These are phyloP conservation scores for Cryptophagus acutangulus DNA, from an alignment of 2,888 invertebrate species.

Conservation along the genomic window DNA sequence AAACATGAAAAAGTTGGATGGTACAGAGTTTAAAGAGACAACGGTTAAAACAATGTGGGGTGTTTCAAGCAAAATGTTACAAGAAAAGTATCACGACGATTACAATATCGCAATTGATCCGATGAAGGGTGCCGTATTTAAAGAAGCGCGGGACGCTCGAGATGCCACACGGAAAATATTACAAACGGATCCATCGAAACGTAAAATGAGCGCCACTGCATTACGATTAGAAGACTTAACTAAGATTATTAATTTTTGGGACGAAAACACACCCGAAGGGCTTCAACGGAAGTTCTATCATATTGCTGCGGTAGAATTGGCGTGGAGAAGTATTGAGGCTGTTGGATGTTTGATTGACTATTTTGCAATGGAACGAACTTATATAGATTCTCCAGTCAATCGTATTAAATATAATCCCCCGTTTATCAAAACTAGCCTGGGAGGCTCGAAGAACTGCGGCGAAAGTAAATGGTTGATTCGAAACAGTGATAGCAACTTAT, in stretches of 20 bases:
- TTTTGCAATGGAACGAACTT: constrained; percentile 10
- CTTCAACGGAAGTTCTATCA: constrained; percentile 8
- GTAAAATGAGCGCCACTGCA: not conserved
- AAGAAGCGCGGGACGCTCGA: constrained; percentile 12
- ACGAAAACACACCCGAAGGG: constrained; percentile 8
- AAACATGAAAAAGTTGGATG: too few relatives aligned
- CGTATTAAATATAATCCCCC: constrained; percentile 10
- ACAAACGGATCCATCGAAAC: constrained; percentile 9
- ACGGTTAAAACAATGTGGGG: not conserved
- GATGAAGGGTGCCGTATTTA: not conserved
- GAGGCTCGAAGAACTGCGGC: constrained; percentile 8
- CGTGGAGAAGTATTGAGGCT: constrained; percentile 7
- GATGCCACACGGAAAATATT: constrained; percentile 12
- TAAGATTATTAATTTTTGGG: constrained; percentile 2
- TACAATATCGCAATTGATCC: not conserved
- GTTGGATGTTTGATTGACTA: not conserved
- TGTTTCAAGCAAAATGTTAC: not conserved
- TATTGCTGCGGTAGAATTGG: constrained; percentile 8
- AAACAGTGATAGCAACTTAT: constrained; percentile 10
- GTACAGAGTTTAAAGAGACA: not conserved
- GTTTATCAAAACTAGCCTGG: constrained; percentile 8
- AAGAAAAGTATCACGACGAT: not conserved
- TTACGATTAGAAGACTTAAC: constrained; percentile 6
- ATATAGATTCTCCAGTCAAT: not conserved
- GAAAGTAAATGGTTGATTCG: constrained; percentile 7